phyloP scores from a whole-genome alignment of 2,113 vertebrate genomes.

The Tychaedon coryphoeus region DNA sequence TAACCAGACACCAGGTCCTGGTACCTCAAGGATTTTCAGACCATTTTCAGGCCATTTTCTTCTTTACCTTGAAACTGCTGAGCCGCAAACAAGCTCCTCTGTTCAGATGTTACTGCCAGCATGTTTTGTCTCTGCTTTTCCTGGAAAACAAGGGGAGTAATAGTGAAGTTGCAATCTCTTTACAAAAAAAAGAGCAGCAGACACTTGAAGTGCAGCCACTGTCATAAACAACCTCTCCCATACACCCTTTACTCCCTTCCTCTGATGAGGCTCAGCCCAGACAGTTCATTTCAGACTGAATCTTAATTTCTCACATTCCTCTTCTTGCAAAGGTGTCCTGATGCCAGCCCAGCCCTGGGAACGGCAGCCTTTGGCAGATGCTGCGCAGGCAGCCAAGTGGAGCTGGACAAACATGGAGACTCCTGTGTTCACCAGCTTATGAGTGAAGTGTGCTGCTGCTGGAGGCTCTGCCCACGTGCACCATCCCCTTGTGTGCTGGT shows the following conservation, averaged over 20 bases:
- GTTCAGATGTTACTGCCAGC: slow-evolving; percentile 74
- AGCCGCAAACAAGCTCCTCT: slow-evolving; percentile 63
- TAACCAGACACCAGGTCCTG: background rate
- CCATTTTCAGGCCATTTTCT: background rate
- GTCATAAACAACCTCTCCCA: background rate
- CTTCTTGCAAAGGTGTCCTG: background rate
- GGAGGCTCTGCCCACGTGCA: background rate
- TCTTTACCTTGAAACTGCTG: slow-evolving; percentile 85
- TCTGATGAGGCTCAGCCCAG: background rate
- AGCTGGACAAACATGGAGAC: background rate
- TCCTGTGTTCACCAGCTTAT: background rate
- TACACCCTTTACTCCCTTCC: background rate
- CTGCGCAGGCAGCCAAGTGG: background rate
- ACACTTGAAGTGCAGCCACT: background rate
- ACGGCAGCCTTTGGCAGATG: background rate
- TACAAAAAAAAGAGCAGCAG: background rate
- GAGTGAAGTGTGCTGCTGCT: background rate
- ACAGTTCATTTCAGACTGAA: background rate
- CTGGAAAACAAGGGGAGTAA: slow-evolving; percentile 66
- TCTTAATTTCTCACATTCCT: background rate
- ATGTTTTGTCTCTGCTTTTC: slow-evolving; percentile 83
- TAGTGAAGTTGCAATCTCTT: background rate
- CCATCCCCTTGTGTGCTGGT: background rate
- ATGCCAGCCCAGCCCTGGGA: background rate
- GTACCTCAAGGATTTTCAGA: background rate